Conservation (phyloP, 1,140 invertebrate species). For the Polypedilum vanderplanki region DNA sequence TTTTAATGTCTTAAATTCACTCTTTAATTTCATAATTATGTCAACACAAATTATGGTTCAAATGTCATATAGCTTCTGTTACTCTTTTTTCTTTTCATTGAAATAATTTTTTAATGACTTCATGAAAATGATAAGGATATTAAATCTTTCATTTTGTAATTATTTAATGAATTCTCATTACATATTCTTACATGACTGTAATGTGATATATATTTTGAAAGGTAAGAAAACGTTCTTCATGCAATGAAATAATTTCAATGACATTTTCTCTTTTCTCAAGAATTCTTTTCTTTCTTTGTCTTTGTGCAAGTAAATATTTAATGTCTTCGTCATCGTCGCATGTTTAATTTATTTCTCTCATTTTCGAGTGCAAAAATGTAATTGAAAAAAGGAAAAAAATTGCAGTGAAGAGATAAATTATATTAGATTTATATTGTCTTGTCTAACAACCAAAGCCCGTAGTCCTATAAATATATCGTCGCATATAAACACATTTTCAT, state of each 20-base stretch:
- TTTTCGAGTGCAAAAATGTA: background rate
- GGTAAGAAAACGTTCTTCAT: no score
- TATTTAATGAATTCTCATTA: background rate
- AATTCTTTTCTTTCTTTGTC: background rate
- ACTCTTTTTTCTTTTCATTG: background rate
- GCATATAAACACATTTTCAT: background rate
- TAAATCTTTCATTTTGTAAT: background rate
- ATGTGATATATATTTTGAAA: no score
- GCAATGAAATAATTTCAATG: background rate
- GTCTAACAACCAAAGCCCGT: background rate
- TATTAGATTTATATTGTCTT: constrained; percentile 4
- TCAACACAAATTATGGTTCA: constrained; percentile 17
- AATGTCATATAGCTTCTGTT: background rate
- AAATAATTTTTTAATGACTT: constrained; percentile 6
- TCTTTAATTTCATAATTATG: constrained; percentile 20
- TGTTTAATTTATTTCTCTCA: background rate
- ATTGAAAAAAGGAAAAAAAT: background rate
- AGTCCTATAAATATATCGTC: constrained; percentile 18
- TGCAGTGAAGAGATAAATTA: background rate
- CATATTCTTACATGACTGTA: no score
- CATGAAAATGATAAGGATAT: constrained; percentile 2
- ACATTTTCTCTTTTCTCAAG: background rate
- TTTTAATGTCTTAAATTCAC: background rate
- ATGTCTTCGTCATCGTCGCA: constrained; percentile 6
- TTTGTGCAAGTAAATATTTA: background rate